phyloP scores from a whole-genome alignment of 2,113 vertebrate species.

The Aegithalos caudatus region DNA sequence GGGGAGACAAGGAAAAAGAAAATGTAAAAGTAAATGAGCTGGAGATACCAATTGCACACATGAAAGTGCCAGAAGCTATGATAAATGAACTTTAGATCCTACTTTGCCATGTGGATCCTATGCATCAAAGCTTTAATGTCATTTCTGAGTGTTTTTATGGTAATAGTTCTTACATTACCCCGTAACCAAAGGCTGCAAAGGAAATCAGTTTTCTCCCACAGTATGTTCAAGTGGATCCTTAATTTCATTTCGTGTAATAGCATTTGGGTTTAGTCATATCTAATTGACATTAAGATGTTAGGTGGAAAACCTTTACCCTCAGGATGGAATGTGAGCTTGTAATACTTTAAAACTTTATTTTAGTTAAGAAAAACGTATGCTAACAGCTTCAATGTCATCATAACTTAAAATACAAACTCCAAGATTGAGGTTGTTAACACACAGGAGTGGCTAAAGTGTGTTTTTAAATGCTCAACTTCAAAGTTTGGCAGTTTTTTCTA shows the following conservation, averaged over 20 bases:
- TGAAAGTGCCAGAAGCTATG: background rate
- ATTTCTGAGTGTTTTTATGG: background rate
- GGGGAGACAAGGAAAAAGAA: background rate
- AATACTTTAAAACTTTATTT: background rate
- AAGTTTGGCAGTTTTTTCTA: background rate
- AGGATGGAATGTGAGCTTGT: background rate
- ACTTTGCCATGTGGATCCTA: background rate
- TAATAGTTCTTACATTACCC: background rate
- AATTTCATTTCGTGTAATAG: background rate
- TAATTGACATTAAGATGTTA: background rate
- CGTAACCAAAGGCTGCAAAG: background rate
- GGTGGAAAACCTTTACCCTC: background rate
- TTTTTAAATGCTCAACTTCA: background rate
- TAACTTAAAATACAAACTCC: background rate
- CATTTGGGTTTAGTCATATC: background rate
- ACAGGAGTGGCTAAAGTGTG: background rate
- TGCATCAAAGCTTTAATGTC: background rate
- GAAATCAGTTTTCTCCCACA: background rate
- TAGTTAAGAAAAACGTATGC: background rate
- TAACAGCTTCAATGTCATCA: background rate
- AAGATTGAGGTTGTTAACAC: background rate
- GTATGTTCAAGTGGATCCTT: background rate
- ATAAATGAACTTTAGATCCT: background rate
- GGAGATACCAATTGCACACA: background rate
- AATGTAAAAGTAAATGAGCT: slow-evolving; percentile 6